Base-by-base conservation (phyloP, 2,113 vertebrate species). In the Cinclus cinclus region DNA sequence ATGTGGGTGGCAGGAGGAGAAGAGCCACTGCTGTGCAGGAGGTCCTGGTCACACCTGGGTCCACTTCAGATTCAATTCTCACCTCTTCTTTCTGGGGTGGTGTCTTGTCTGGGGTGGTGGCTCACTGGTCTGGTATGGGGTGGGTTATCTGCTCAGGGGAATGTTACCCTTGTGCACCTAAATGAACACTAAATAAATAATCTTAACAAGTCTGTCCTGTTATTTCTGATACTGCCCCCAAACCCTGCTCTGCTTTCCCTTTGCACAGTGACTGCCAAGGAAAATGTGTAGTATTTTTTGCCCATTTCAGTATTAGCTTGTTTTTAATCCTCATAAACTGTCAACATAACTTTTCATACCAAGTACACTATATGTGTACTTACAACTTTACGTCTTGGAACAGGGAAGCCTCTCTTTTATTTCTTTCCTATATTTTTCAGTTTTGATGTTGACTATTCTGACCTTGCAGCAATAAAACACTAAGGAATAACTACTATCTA, bases 51-150 rank as follows among this genome's bases (percentile, higher is more conserved):
- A 23, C 16, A n/a, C 10, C 35, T 33, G 22, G 22, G 9, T 41
- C 37, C 3, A 4, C 33, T 49, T 74, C 81, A 83, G 56, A 81
- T 52, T 42, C 37, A 37, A 0, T 8, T 41, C 7, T 71, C n/a
- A 52, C 6, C 10, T 65, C 0, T 0, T 56, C 10, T 68, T 76
- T 56, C 33, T 55, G 13, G 4, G 4, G 15, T 7, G 3, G 0
- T 42, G 27, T 52, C 50, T 52, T 28, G 27, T 52, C 50, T 28
- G 50, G 50, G 24, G 27, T 52, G 27, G 25, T 28, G 50, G 50
- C 10, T 52, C 50, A 52, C 27, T 27, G 28, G 27, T 52, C 27
- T 28, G 15, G 27, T 52, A 27, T 52, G 27, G 27, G 27, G 27
- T 28, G 15, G 9, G 7, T 15, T 75, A 12, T 82, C 30, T 73